Evolutionary conservation across 1,140 invertebrate species (phyloP).

Genomic region (Eriocheir sinensis): DNA sequence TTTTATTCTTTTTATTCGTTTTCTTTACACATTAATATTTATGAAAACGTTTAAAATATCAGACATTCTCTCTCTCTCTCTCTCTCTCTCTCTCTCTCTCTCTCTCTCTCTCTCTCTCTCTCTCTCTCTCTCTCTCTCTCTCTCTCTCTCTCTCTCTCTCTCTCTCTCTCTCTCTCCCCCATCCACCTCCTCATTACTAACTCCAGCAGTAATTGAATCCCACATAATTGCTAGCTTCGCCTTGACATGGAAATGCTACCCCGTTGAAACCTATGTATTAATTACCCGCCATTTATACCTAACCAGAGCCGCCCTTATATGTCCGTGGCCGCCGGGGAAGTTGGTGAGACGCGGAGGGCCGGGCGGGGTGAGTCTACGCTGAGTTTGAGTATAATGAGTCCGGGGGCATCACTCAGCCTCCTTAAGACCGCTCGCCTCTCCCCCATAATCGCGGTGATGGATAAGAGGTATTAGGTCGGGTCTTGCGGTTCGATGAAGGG

Average conservation of each 20-base stretch:
- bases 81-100: not conserved
- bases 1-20: not conserved
- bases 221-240: not conserved
- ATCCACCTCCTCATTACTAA: not conserved
- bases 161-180: not conserved
- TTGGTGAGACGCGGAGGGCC: no score
- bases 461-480: no score
- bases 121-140: not conserved
- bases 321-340: not conserved
- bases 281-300: not conserved
- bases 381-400: no score
- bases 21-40: no score
- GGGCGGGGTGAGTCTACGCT: no score
- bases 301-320: not conserved
- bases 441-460: no score
- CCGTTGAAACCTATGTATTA: not conserved
- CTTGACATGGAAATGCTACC: constrained; percentile 23
- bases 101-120: not conserved
- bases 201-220: not conserved
- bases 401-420: no score
- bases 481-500: no score
- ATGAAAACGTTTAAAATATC: no score
- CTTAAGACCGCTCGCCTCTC: no score
- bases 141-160: not conserved
- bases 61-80: not conserved